phyloP scores from a whole-genome alignment of 1,140 invertebrate genomes.

The Chionoecetes opilio region DNA sequence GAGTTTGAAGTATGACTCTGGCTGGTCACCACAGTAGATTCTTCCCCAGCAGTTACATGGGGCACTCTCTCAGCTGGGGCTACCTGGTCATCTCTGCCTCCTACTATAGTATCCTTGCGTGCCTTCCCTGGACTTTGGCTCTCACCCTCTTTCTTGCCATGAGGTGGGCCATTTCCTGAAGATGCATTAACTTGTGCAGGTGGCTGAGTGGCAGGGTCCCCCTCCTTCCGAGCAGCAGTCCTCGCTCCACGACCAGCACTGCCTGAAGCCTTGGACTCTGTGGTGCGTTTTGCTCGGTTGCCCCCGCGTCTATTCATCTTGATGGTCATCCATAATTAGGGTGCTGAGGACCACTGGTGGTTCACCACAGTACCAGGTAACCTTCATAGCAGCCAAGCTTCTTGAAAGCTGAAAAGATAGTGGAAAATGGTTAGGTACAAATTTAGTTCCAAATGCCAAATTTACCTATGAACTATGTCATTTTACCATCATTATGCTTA shows the following conservation, averaged over 20 bases:
- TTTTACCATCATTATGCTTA: too few species aligned
- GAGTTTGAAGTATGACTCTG: conserved; percentile 9
- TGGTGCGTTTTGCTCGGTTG: conserved; percentile 75
- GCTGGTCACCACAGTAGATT: conserved; percentile 43
- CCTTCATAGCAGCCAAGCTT: conserved; percentile 67
- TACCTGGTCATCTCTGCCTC: conserved; percentile 46
- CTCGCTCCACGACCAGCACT: conserved; percentile 65
- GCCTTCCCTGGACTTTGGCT: conserved; percentile 50
- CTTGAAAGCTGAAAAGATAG: background rate
- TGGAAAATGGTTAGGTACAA: background rate
- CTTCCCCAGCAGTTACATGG: conserved; percentile 25
- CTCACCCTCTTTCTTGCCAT: conserved; percentile 65
- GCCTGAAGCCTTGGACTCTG: conserved; percentile 72
- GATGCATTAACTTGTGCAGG: conserved; percentile 32
- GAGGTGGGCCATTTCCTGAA: conserved; percentile 49
- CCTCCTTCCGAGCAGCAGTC: conserved; percentile 67
- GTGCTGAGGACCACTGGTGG: conserved; percentile 69
- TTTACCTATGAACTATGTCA: too few species aligned
- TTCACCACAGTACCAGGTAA: conserved; percentile 72
- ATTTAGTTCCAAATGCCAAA: too few species aligned
- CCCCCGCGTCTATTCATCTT: conserved; percentile 76
- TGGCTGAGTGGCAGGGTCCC: conserved; percentile 53
- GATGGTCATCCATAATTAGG: conserved; percentile 74
- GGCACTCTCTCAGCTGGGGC: conserved; percentile 42
- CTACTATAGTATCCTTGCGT: conserved; percentile 40